A percentile compares a stretch with the other conserved stretches of the same genome.
Conservation (phyloP, 2,113 vertebrate species). For the Aptenodytes forsteri region DNA sequence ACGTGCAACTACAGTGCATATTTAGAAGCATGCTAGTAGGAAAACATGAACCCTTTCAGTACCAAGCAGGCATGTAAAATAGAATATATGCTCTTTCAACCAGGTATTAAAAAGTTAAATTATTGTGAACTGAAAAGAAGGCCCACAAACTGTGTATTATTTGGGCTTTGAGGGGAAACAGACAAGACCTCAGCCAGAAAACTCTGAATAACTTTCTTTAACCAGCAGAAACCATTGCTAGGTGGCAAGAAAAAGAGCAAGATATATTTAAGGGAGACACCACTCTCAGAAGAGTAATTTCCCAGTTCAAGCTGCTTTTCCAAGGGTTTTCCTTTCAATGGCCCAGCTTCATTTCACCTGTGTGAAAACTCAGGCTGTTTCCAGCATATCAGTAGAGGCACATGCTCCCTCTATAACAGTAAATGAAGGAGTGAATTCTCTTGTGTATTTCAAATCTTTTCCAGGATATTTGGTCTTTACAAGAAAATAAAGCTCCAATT, state of each 20-base stretch:
- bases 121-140: background rate
- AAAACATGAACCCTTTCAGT: background rate
- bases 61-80: background rate
- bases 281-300: background rate
- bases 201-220: background rate
- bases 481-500: background rate
- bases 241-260: background rate
- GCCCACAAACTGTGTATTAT: background rate
- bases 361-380: background rate
- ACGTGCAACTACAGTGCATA: rapidly evolving
- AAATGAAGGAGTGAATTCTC: background rate
- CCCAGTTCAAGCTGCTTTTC: background rate
- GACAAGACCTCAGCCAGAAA: background rate
- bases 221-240: background rate
- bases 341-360: background rate
- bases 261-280: background rate
- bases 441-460: background rate
- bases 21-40: rapidly evolving
- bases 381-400: background rate
- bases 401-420: background rate
- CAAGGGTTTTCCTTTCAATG: background rate
- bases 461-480: background rate
- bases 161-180: background rate
- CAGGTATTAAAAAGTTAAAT: background rate
- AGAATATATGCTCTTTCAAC: background rate